Base-by-base conservation (phyloP, 2,113 vertebrate species). In the Brachionichthys hirsutus region DNA sequence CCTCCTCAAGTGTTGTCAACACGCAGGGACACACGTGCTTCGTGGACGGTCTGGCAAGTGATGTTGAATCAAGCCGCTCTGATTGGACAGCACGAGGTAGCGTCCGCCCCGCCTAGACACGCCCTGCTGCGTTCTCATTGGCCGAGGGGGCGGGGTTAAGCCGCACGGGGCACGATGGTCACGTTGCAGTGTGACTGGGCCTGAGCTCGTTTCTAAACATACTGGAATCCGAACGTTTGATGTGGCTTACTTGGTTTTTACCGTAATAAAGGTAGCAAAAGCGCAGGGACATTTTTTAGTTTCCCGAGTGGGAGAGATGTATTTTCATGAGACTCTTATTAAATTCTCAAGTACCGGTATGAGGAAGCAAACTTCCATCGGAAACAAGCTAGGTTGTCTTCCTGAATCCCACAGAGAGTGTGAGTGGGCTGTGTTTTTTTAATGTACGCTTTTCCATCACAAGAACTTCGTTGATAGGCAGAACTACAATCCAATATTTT, bases 21-120 rank as follows among this genome's bases (percentile, higher is more conserved):
- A 89, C 88, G 87, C 85, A 88, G 38, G 62, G 35, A 36, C 72
- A 83, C 90, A 91, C 87, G 89, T 91, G 89, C 63, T 12, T 0
- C n/a, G 36, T 45, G 55, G 62, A 24, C 50, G 65, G 47, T 6
- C 57, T 40, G 9, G 45, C 43, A 20, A 65, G 60, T 68, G 22
- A 16, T 35, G 16, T 40, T 2, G 34, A 36, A 50, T 3, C 9
- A 0, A 0, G 2, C 14, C 3, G 0, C 40, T 0, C 2, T 62
- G 65, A 91, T 90, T 91, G 90, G 88, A 22, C 62, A 7, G 1
- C 0, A 0, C 0, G 1, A 13, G 1, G 8, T 0, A 0, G 0
- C 5, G 15, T 1, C 59, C n/a, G n/a, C n/a, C 12, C 15, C 75
- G 58, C 84, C 83, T 13, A 8, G 0, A 1, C 0, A 14, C 9